Percentiles rank a stretch among this genome's conserved stretches.
phyloP scores from a whole-genome alignment of 1,140 invertebrate genomes.

The Melanaphis sacchari region DNA sequence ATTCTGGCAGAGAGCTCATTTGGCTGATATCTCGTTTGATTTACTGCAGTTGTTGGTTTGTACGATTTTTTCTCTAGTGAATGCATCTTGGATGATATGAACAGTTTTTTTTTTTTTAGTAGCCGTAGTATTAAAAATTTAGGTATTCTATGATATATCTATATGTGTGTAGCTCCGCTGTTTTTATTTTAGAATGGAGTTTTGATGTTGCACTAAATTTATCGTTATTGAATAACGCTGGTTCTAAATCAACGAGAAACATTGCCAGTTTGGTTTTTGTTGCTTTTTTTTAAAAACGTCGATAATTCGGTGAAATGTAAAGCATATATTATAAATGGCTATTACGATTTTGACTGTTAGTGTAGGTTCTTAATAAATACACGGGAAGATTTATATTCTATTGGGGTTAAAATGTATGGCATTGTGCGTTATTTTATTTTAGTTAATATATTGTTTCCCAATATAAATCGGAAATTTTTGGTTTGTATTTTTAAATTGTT shows the following conservation, averaged over 20 bases:
- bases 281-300: neutral
- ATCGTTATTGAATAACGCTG: conserved; percentile 61
- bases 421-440: neutral
- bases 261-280: conserved; percentile 48
- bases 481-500: conserved; percentile 28
- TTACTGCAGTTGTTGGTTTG: conserved; percentile 63
- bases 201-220: neutral
- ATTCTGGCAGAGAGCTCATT: conserved; percentile 59
- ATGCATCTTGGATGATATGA: conserved; percentile 61
- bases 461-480: neutral
- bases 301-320: neutral
- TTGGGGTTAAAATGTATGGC: conserved; percentile 62
- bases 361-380: conserved; percentile 62
- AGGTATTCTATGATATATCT: conserved; percentile 60
- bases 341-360: neutral
- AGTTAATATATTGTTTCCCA: neutral
- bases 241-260: conserved; percentile 30
- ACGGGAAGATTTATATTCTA: conserved; percentile 62
- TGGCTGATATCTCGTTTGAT: conserved; percentile 56
- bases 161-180: conserved; percentile 59
- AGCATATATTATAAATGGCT: neutral
- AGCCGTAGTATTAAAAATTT: too few species aligned
- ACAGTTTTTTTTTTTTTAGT: conserved; percentile 63
- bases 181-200: neutral
- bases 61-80: conserved; percentile 63